Percentiles rank a stretch among this genome's conserved stretches.
Conservation (phyloP, 1,140 invertebrate species). For the Caenorhabditis tropicalis region DNA sequence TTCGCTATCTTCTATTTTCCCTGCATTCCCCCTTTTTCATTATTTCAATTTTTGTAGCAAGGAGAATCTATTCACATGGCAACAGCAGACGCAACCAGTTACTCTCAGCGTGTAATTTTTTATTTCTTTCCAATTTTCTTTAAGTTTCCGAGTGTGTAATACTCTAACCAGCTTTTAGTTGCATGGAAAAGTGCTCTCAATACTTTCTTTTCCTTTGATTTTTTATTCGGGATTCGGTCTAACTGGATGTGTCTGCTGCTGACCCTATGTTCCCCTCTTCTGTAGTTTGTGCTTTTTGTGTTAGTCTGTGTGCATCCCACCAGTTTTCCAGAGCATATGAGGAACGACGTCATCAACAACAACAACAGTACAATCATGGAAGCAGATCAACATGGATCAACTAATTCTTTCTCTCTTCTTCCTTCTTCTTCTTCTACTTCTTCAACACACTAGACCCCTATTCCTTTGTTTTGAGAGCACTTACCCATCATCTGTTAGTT, state of each 20-base stretch:
- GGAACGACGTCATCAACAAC: neutral
- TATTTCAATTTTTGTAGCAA: conserved; percentile 49
- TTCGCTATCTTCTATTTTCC: neutral
- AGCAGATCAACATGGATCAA: conserved; percentile 30
- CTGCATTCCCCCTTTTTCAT: neutral
- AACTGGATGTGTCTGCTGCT: conserved; percentile 36
- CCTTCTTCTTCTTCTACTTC: neutral
- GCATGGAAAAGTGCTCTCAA: conserved; percentile 43
- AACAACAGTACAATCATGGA: conserved; percentile 8
- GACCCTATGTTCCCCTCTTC: too few relatives aligned
- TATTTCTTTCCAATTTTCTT: neutral
- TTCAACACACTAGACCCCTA: neutral
- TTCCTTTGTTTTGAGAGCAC: conserved; percentile 30
- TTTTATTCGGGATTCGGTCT: neutral
- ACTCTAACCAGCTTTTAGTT: neutral
- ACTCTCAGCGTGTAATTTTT: conserved; percentile 52
- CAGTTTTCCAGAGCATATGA: conserved; percentile 11
- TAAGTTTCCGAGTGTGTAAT: neutral
- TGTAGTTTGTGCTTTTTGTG: neutral
- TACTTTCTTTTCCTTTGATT: neutral
- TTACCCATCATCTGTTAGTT: conserved; percentile 12
- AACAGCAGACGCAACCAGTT: conserved; percentile 47
- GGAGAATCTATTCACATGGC: conserved; percentile 54
- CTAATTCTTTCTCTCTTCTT: neutral
- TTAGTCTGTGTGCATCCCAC: neutral